A percentile compares a stretch with the other conserved stretches of the same genome.
Conservation (phyloP, 2,888 invertebrate genomes). For the Leucophenga maculata region DNA sequence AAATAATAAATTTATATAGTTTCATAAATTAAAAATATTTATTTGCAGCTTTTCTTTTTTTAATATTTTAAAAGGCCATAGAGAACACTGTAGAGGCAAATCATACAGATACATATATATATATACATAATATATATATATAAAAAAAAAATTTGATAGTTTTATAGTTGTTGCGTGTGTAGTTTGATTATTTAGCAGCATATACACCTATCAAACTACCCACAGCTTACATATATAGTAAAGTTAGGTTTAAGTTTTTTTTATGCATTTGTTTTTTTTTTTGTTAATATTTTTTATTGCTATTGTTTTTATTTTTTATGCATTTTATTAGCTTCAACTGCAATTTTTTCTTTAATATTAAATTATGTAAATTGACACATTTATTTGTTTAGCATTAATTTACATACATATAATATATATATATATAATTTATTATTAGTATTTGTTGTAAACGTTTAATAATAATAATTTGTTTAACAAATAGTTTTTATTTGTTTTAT, state of each 20-base stretch:
- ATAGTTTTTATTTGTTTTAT: not conserved
- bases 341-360: conserved; percentile 23
- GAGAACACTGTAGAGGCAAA: conserved; percentile 12
- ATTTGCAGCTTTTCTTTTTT: not conserved
- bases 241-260: no score
- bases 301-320: not conserved
- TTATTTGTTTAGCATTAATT: not conserved
- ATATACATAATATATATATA: not conserved
- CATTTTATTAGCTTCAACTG: conserved; percentile 32
- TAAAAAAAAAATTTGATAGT: conserved; percentile 28
- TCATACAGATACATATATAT: not conserved
- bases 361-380: conserved; percentile 18
- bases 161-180: conserved; percentile 39
- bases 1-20: conserved; percentile 27
- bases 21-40: not conserved
- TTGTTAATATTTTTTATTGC: not conserved
- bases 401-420: not conserved
- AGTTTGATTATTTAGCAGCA: conserved; percentile 26
- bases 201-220: conserved; percentile 30
- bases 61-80: conserved; percentile 38
- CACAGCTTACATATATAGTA: conserved; percentile 29
- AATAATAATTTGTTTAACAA: conserved; percentile 2
- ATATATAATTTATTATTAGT: not conserved
- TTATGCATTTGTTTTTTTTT: not conserved
- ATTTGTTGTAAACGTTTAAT: not conserved